Evolutionary conservation across 1,140 invertebrate species (phyloP).

Genomic region (Aphidius ervi): DNA sequence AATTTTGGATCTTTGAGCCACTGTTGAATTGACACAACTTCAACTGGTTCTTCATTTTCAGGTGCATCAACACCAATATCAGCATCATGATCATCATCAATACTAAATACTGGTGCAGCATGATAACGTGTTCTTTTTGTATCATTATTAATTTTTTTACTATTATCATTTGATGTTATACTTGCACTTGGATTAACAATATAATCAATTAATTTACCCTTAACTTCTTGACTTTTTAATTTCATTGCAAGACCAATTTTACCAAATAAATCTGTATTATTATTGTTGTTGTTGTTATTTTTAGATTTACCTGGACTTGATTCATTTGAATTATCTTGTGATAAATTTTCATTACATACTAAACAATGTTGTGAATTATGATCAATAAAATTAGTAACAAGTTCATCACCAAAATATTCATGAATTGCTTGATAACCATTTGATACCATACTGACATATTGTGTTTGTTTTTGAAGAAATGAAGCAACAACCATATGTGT

Average conservation of each 20-base stretch:
- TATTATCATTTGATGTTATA: conserved; percentile 49
- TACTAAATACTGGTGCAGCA: conserved; percentile 89
- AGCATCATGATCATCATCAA: conserved; percentile 84
- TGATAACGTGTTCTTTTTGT: conserved; percentile 78
- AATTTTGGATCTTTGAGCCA: conserved; percentile 84
- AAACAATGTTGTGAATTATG: conserved; percentile 76
- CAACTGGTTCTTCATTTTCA: conserved; percentile 62
- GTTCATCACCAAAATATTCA: conserved; percentile 75
- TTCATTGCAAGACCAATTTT: conserved; percentile 79
- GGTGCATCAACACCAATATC: conserved; percentile 47
- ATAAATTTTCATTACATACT: conserved; percentile 66
- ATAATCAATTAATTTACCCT: conserved; percentile 89
- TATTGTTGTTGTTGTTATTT: conserved; percentile 38
- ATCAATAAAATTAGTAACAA: conserved; percentile 75
- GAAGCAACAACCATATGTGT: conserved; percentile 98
- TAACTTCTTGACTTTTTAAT: conserved; percentile 87
- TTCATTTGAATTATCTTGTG: conserved; percentile 49
- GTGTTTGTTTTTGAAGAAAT: conserved; percentile 90
- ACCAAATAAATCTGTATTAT: conserved; percentile 63
- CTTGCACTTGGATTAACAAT: conserved; percentile 80
- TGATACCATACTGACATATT: conserved; percentile 87
- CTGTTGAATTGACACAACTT: conserved; percentile 67
- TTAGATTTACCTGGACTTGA: conserved; percentile 43
- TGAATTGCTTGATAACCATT: conserved; percentile 91
- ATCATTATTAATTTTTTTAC: conserved; percentile 66